Evolutionary conservation across 2,113 vertebrate species (phyloP).

Genomic region (Urocitellus parryii): DNA sequence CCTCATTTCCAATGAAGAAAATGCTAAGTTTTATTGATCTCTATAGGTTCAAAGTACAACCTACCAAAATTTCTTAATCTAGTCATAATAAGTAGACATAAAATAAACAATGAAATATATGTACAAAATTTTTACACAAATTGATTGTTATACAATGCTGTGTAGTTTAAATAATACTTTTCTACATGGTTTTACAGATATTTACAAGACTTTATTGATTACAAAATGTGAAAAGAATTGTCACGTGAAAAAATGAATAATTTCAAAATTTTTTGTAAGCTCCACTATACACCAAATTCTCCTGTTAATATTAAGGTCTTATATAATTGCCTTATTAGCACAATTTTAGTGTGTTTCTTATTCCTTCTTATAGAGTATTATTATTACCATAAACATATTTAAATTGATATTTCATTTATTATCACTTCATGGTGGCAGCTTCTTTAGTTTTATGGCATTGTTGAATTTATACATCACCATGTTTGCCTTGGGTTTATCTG

Average conservation of each 20-base stretch:
- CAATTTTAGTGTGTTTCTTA: slow-evolving; percentile 32
- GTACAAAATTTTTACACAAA: not conserved
- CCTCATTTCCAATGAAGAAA: not conserved
- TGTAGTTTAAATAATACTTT: slow-evolving; percentile 60
- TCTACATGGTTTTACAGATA: slow-evolving; percentile 29
- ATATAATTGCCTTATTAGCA: slow-evolving; percentile 52
- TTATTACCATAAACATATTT: slow-evolving; percentile 68
- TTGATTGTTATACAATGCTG: not conserved
- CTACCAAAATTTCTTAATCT: not conserved
- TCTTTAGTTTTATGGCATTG: not conserved
- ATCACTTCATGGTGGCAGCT: not conserved
- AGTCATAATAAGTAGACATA: not conserved
- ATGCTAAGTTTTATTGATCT: not conserved
- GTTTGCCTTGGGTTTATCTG: not conserved
- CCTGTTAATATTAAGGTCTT: slow-evolving; percentile 32
- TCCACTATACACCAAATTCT: slow-evolving; percentile 64
- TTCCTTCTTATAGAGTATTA: not conserved
- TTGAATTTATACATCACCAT: not conserved
- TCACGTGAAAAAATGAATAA: slow-evolving; percentile 3
- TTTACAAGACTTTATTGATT: slow-evolving; percentile 44
- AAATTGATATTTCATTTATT: slow-evolving; percentile 60
- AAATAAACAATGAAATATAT: slow-evolving; percentile 54
- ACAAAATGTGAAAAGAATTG: slow-evolving; percentile 57
- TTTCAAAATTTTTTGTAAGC: slow-evolving; percentile 29
- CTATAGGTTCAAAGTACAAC: not conserved